phyloP scores from a whole-genome alignment of 1,140 invertebrate genomes.

The Cryptotermes secundus region DNA sequence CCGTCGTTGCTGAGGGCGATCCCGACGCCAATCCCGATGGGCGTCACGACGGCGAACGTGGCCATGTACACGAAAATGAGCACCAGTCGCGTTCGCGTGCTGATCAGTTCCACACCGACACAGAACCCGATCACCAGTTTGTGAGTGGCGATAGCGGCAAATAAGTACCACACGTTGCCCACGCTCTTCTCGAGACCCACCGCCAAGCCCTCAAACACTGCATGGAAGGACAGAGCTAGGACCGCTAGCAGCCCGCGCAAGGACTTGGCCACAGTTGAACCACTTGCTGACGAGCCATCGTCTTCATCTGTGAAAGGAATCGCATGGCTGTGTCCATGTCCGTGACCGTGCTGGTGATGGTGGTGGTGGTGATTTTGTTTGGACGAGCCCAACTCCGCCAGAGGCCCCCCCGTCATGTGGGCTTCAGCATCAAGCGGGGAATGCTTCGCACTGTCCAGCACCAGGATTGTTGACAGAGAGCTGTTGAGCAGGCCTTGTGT shows the following conservation, averaged over 20 bases:
- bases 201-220: slow-evolving; percentile 78
- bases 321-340: slow-evolving; percentile 27
- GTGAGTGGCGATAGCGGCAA: slow-evolving; percentile 71
- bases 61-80: slow-evolving; percentile 61
- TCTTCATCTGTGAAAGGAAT: slow-evolving; percentile 30
- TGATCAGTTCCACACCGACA: slow-evolving; percentile 65
- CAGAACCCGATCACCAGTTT: slow-evolving; percentile 73
- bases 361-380: slow-evolving; percentile 16
- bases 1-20: slow-evolving; percentile 48
- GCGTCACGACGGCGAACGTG: slow-evolving; percentile 66
- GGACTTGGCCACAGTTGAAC: slow-evolving; percentile 46
- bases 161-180: slow-evolving; percentile 64
- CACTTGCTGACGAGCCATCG: slow-evolving; percentile 12
- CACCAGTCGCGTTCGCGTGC: slow-evolving; percentile 58
- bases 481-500: slow-evolving; percentile 40
- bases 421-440: slow-evolving; percentile 28
- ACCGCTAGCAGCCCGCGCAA: slow-evolving; percentile 66
- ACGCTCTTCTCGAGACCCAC: slow-evolving; percentile 70
- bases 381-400: neutral
- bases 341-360: slow-evolving; percentile 30
- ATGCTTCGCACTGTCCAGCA: neutral
- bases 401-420: slow-evolving; percentile 37
- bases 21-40: slow-evolving; percentile 66
- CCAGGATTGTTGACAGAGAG: slow-evolving; percentile 29
- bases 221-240: slow-evolving; percentile 76